Evolutionary conservation across 2,888 invertebrate genomes (phyloP), one percentile per base, ranked within the genome.

Genomic region (Platycnemis pennipes): DNA sequence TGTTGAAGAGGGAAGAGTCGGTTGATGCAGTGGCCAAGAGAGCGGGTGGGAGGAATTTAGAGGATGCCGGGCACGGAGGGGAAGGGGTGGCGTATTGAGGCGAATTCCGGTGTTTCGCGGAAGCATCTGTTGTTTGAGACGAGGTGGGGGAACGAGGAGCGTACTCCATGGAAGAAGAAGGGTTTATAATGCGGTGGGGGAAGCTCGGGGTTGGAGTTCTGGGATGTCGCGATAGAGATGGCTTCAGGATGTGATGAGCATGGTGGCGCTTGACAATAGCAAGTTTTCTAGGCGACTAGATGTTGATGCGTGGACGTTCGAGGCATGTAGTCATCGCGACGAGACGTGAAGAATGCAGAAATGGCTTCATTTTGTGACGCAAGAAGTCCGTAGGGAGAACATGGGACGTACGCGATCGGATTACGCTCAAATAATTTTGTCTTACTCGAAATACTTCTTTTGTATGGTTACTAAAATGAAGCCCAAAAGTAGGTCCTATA

Each of bases 11-110:
- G 63, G n/a, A 5, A 26, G 63, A 2, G 63, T 63, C 63, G 63
- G 63, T 63, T 63, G 63, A 63, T 63, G 63, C 63, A 63, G 63
- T 63, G 63, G 63, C 63, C 63, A n/a, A 63, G n/a, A 63, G n/a
- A 63, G 63, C n/a, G 63, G 26, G 63, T 0, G 63, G 63, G 63
- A 63, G 63, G 63, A 63, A 63, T 63, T 63, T 63, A 7, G 63
- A 5, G 63, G 5, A 4, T 0, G 63, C 4, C 5, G 63, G n/a
- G n/a, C 5, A 2, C 4, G 63, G 19, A 22, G 56, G 56, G 56
- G 16, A 8, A 49, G n/a, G 63, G 8, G n/a, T 26, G 63, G 63
- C 63, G n/a, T 63, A n/a, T 26, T 63, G 63, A 63, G 63, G 63
- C 63, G 8, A 63, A 63, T 63, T 63, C 63, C 63, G 2, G 63